phyloP scores from a whole-genome alignment of 2,888 invertebrate genomes.

The Catocala nupta region DNA sequence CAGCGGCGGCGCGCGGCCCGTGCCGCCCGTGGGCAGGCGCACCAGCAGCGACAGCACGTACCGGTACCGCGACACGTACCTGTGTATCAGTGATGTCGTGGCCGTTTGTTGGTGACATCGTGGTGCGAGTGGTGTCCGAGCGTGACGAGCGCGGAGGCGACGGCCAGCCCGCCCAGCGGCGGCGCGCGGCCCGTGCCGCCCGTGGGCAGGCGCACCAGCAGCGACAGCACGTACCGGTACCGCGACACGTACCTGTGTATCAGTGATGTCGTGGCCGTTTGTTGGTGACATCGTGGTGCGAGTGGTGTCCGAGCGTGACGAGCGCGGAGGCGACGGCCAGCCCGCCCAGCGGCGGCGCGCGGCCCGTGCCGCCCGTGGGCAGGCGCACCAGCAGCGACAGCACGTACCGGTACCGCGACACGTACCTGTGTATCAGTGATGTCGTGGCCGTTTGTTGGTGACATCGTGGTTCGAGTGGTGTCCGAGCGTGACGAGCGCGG shows the following conservation, averaged over 20 bases:
- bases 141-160: constrained; percentile 96
- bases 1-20: constrained; percentile 93
- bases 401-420: constrained; percentile 79
- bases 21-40: constrained; percentile 94
- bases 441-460: constrained; percentile 46
- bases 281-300: constrained; percentile 45
- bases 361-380: constrained; percentile 94
- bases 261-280: constrained; percentile 56
- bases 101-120: constrained; percentile 42
- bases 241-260: constrained; percentile 27
- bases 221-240: constrained; percentile 90
- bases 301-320: constrained; percentile 93
- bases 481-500: constrained; percentile 95
- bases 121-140: constrained; percentile 89
- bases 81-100: constrained; percentile 54
- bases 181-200: constrained; percentile 95
- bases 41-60: constrained; percentile 95
- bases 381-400: constrained; percentile 96
- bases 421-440: constrained; percentile 50
- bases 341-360: constrained; percentile 94
- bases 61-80: constrained; percentile 4
- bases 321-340: constrained; percentile 96
- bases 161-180: constrained; percentile 94
- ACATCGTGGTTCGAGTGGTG: constrained; percentile 79
- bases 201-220: constrained; percentile 95